These are phyloP conservation scores for Wiebesia pumilae DNA, from an alignment of 1,140 invertebrate species.

Conservation along the genomic window DNA sequence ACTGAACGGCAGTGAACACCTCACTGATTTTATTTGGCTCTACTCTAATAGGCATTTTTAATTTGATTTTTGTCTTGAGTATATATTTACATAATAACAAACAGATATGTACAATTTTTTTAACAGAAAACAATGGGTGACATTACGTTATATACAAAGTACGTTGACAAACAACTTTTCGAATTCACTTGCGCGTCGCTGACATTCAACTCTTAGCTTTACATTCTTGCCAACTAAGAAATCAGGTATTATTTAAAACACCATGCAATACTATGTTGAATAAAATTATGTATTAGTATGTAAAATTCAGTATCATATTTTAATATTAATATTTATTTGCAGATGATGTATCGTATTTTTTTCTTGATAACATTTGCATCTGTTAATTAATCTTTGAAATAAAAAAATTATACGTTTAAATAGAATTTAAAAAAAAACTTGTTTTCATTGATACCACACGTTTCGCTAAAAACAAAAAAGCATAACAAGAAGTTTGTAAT, in stretches of 20 bases:
- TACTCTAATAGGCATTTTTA: conserved; percentile 49
- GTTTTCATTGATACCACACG: too few species aligned
- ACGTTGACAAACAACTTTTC: conserved; percentile 34
- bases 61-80: background rate
- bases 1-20: conserved; percentile 79
- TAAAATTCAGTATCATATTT: background rate
- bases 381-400: too few species aligned
- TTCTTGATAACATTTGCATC: too few species aligned
- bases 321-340: too few species aligned
- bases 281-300: background rate
- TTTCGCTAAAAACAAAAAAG: too few species aligned
- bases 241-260: background rate
- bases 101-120: background rate
- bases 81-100: background rate
- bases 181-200: background rate
- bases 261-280: background rate
- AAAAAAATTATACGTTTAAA: too few species aligned
- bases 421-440: too few species aligned
- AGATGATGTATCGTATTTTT: too few species aligned
- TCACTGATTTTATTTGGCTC: conserved; percentile 50
- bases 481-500: too few species aligned
- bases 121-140: background rate
- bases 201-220: background rate
- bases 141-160: background rate
- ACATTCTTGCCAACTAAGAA: background rate